A percentile compares a stretch with the other conserved stretches of the same genome.
Conservation (phyloP, 1,140 invertebrate species). For the Phocides pigmalion region DNA sequence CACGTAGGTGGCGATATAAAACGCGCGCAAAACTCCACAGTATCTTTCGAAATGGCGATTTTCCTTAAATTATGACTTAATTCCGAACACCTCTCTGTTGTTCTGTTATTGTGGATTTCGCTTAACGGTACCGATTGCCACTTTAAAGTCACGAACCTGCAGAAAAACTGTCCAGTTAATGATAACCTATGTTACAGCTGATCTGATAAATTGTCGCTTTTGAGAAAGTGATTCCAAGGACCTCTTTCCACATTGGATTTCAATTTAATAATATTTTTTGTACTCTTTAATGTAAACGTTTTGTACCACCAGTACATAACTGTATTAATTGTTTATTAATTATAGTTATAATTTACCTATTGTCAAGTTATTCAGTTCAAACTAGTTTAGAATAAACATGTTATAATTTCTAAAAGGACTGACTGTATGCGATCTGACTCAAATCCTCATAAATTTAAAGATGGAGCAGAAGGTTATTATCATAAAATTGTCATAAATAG, state of each 20-base stretch:
- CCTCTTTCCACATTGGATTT: background rate
- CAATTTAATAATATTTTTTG: too few relatives aligned
- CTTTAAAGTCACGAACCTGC: slow-evolving; percentile 53
- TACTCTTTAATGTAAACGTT: background rate
- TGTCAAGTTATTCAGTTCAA: background rate
- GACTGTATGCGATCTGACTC: slow-evolving; percentile 35
- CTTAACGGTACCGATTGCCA: slow-evolving; percentile 61
- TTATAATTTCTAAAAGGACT: slow-evolving; percentile 11
- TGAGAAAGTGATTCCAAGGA: slow-evolving; percentile 38
- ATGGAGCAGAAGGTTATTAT: slow-evolving; percentile 58
- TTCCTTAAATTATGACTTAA: slow-evolving; percentile 78
- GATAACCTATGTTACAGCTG: slow-evolving; percentile 52
- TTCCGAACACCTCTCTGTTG: slow-evolving; percentile 65
- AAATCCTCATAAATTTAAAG: slow-evolving; percentile 60
- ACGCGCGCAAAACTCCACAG: slow-evolving; percentile 50
- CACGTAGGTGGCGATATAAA: slow-evolving; percentile 71
- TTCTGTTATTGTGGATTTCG: slow-evolving; percentile 62
- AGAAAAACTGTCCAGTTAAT: slow-evolving; percentile 54
- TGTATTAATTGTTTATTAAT: background rate
- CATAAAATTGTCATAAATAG: slow-evolving; percentile 70
- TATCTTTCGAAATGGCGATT: slow-evolving; percentile 68
- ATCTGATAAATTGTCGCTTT: slow-evolving; percentile 47
- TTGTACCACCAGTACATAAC: background rate
- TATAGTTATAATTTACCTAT: background rate
- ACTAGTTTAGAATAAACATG: slow-evolving; percentile 17